Evolutionary conservation across 2,113 vertebrate genomes (phyloP).

Genomic region (Poecilia latipinna): DNA sequence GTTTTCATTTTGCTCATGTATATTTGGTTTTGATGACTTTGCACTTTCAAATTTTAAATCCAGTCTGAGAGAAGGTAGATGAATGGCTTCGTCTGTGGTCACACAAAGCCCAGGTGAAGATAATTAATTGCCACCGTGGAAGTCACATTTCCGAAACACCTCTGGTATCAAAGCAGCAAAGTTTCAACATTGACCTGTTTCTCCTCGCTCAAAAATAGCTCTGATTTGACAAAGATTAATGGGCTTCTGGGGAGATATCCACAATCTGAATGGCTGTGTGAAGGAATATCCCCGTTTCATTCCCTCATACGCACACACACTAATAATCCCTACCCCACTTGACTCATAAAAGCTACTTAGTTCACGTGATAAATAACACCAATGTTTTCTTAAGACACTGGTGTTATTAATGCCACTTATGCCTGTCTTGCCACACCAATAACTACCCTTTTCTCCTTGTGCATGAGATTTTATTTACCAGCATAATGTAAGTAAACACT

Average conservation of each 20-base stretch:
- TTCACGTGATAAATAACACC: neutral
- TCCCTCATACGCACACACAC: constrained; percentile 12
- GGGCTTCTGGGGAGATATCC: constrained; percentile 53
- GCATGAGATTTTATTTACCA: neutral
- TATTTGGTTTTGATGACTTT: constrained; percentile 69
- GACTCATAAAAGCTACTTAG: constrained; percentile 5
- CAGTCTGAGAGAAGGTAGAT: constrained; percentile 57
- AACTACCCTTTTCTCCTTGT: neutral
- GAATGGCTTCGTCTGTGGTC: constrained; percentile 69
- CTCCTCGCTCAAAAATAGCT: constrained; percentile 81
- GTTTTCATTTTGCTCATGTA: constrained; percentile 29
- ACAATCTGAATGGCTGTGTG: constrained; percentile 59
- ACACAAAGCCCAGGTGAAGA: constrained; percentile 65
- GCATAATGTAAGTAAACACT: neutral
- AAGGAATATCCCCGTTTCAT: constrained; percentile 66
- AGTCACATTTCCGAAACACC: constrained; percentile 69
- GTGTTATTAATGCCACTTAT: neutral
- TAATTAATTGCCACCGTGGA: constrained; percentile 75
- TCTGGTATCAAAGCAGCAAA: constrained; percentile 61
- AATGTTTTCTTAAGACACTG: neutral
- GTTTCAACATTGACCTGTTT: constrained; percentile 80
- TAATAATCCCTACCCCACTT: constrained; percentile 25
- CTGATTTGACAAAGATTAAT: constrained; percentile 82
- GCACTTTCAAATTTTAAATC: constrained; percentile 68
- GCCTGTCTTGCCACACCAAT: neutral